Conservation (phyloP, 2,888 invertebrate species). For the Cepaea hortensis region DNA sequence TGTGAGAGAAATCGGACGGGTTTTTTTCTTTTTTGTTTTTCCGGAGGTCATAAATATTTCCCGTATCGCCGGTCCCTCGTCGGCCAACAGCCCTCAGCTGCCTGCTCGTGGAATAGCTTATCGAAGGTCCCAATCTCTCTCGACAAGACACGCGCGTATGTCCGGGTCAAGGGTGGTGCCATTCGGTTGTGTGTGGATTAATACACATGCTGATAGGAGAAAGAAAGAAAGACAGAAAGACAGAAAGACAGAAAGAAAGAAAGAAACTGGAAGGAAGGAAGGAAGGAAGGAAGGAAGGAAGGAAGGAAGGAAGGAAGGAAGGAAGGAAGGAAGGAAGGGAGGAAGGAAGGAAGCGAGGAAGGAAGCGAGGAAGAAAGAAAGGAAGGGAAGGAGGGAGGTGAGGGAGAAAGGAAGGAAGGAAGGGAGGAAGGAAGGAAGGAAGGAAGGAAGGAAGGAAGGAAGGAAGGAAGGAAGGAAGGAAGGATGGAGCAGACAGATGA, state of each 20-base stretch:
- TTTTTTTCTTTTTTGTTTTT: not conserved
- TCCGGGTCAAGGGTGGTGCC: not conserved
- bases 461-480: not conserved
- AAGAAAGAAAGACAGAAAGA: no score
- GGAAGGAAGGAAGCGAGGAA: not conserved
- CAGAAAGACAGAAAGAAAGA: not conserved
- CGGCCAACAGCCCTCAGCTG: not conserved
- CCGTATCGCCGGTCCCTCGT: not conserved
- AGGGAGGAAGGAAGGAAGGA: not conserved
- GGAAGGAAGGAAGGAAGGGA: no score
- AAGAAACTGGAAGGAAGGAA: not conserved
- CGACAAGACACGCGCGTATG: not conserved
- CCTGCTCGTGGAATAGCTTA: not conserved
- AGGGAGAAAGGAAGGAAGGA: not conserved
- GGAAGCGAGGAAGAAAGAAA: not conserved
- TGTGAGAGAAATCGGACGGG: no score
- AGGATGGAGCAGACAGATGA: not conserved
- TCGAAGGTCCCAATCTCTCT: no score
- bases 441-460: not conserved
- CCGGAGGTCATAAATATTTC: not conserved
- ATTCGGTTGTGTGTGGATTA: no score
- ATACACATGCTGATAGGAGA: no score
- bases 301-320: not conserved
- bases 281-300: not conserved
- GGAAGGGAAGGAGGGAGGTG: not conserved